Evolutionary conservation across 1,140 invertebrate species (phyloP).

Genomic region (Hyphantria cunea): DNA sequence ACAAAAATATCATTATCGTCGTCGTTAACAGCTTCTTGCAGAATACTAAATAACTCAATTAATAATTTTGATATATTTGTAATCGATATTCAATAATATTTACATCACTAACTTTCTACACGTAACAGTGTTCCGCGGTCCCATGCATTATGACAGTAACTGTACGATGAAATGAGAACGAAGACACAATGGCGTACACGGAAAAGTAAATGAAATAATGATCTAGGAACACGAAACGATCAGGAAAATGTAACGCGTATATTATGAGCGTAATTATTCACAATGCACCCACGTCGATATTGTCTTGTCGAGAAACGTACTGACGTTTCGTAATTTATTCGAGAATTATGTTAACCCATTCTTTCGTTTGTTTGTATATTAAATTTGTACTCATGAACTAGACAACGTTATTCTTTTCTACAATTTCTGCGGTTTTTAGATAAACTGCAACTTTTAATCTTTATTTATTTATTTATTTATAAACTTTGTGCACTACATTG

Average conservation of each 20-base stretch:
- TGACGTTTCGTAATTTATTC: slow-evolving; percentile 1
- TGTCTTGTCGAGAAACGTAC: slow-evolving; percentile 13
- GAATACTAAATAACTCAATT: too few species aligned
- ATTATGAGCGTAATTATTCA: slow-evolving; percentile 20
- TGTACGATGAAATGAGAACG: slow-evolving; percentile 34
- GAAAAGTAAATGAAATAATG: slow-evolving; percentile 27
- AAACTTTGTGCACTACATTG: too few species aligned
- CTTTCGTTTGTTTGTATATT: background rate
- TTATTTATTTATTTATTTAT: too few species aligned
- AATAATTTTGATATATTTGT: too few species aligned
- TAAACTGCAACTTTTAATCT: too few species aligned
- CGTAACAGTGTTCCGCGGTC: slow-evolving; percentile 38
- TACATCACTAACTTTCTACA: slow-evolving; percentile 11
- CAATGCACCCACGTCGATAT: slow-evolving; percentile 15
- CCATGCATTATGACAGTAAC: slow-evolving; percentile 31
- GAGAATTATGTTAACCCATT: background rate
- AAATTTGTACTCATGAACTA: background rate
- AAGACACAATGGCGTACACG: slow-evolving; percentile 33
- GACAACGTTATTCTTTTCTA: too few species aligned
- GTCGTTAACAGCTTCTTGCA: too few species aligned
- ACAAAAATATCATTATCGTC: too few species aligned
- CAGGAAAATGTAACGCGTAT: slow-evolving; percentile 2
- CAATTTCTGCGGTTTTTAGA: too few species aligned
- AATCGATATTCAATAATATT: slow-evolving; percentile 7
- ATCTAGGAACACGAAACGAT: slow-evolving; percentile 2